phyloP scores from a whole-genome alignment of 2,113 vertebrate genomes.

The Prionailurus bengalensis region DNA sequence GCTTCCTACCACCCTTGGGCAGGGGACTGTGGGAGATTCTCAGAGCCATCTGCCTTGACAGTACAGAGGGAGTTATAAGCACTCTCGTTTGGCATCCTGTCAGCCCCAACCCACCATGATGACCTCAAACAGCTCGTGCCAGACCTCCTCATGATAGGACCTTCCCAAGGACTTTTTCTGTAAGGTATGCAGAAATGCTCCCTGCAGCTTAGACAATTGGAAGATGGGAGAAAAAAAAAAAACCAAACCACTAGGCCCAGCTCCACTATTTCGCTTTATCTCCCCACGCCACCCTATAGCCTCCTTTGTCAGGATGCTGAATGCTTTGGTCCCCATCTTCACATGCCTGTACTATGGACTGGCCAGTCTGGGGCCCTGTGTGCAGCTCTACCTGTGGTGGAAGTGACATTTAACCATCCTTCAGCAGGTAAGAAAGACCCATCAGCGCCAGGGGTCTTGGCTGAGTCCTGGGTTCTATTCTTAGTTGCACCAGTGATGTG shows the following conservation, averaged over 20 bases:
- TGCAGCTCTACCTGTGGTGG: constrained; percentile 90
- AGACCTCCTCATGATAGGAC: background rate
- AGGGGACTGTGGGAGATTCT: background rate
- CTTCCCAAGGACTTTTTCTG: background rate
- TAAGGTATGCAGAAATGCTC: background rate
- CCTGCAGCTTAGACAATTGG: background rate
- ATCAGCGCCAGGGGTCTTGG: background rate
- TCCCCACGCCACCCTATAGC: constrained; percentile 76
- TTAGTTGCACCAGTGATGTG: background rate
- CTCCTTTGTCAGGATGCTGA: constrained; percentile 89
- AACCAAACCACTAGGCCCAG: background rate
- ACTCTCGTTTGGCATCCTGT: background rate
- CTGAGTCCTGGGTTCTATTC: background rate
- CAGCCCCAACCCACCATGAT: background rate
- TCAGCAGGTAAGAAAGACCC: constrained; percentile 88
- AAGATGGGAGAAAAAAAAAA: background rate
- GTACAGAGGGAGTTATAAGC: fast-evolving
- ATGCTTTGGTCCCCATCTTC: constrained; percentile 89
- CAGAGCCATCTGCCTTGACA: background rate
- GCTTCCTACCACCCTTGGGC: background rate
- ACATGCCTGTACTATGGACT: constrained; percentile 89
- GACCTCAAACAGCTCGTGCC: fast-evolving
- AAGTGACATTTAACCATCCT: constrained; percentile 89
- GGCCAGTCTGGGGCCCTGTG: constrained; percentile 85
- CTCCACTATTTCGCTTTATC: background rate